These are phyloP conservation scores for Parauchenoglanis ngamensis DNA, from an alignment of 2,797 vertebrate species.

Conservation along the genomic window DNA sequence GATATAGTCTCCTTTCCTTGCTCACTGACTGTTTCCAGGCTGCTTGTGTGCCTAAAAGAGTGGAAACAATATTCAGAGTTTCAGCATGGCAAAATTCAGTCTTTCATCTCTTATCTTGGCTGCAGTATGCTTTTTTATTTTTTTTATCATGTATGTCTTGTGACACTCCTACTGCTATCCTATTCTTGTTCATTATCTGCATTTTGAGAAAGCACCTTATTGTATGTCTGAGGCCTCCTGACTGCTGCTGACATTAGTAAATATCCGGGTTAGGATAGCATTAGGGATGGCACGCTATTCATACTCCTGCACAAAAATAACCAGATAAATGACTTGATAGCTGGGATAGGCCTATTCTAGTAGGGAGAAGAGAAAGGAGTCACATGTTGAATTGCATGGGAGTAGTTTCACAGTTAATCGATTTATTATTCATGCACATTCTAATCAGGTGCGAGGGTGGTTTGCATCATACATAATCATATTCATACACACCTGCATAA, in stretches of 20 bases:
- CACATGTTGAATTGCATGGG: not conserved
- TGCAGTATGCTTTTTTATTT: too few relatives aligned
- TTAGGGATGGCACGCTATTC: slow-evolving; percentile 1
- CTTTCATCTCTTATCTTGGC: not conserved
- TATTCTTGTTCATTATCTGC: not conserved
- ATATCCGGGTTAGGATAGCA: not conserved
- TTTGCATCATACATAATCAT: not conserved
- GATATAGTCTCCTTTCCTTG: too few relatives aligned
- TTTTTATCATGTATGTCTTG: not conserved
- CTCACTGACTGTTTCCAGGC: not conserved
- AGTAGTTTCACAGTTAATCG: not conserved
- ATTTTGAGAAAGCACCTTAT: not conserved
- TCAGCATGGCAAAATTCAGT: not conserved
- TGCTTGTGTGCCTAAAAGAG: not conserved
- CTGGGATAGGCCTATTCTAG: not conserved
- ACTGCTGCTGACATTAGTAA: not conserved
- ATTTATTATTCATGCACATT: not conserved
- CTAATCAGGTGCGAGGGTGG: not conserved
- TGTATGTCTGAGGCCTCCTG: not conserved
- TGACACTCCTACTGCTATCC: not conserved
- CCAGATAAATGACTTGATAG: not conserved
- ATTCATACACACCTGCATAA: not conserved
- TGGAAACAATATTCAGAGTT: not conserved
- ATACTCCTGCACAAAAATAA: not conserved
- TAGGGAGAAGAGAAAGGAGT: not conserved